Evolutionary conservation across 2,888 invertebrate species (phyloP).

Genomic region (Perizoma affinitatum): DNA sequence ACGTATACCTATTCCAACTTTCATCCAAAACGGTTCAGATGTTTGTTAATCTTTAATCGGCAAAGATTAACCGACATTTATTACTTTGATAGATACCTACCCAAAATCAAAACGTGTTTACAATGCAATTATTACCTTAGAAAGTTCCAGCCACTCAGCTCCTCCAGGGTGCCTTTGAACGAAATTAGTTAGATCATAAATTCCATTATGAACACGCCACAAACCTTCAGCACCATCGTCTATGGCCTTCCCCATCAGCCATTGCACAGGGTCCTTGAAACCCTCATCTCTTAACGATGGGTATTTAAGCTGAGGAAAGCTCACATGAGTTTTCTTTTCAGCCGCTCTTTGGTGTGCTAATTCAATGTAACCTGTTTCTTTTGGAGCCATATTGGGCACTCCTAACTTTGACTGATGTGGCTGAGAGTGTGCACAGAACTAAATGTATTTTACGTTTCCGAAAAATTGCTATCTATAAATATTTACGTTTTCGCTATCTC

Average conservation of each 20-base stretch:
- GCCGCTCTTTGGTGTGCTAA: constrained; percentile 54
- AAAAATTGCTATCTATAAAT: constrained; percentile 25
- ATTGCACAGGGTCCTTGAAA: constrained; percentile 69
- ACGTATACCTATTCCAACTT: too few relatives aligned
- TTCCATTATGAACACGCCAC: constrained; percentile 89
- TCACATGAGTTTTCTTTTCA: constrained; percentile 65
- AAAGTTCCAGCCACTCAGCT: constrained; percentile 87
- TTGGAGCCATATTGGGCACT: constrained; percentile 44
- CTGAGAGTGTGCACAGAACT: constrained; percentile 12
- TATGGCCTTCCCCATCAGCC: constrained; percentile 86
- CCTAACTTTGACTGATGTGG: neutral
- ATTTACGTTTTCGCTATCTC: constrained; percentile 12
- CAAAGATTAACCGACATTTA: too few relatives aligned
- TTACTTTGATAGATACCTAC: too few relatives aligned
- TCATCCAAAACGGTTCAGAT: too few relatives aligned
- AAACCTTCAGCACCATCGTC: constrained; percentile 90
- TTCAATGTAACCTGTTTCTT: constrained; percentile 44
- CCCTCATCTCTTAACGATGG: constrained; percentile 73
- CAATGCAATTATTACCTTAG: constrained; percentile 77
- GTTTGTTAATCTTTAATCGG: too few relatives aligned
- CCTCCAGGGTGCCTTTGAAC: constrained; percentile 94
- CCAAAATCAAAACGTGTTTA: too few relatives aligned
- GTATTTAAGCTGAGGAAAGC: constrained; percentile 79
- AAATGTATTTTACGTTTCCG: constrained; percentile 20
- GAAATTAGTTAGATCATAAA: constrained; percentile 94